Evolutionary conservation across 2,888 invertebrate genomes (phyloP), one percentile per base, ranked within the genome.

Genomic region (Coenonympha glycerion): DNA sequence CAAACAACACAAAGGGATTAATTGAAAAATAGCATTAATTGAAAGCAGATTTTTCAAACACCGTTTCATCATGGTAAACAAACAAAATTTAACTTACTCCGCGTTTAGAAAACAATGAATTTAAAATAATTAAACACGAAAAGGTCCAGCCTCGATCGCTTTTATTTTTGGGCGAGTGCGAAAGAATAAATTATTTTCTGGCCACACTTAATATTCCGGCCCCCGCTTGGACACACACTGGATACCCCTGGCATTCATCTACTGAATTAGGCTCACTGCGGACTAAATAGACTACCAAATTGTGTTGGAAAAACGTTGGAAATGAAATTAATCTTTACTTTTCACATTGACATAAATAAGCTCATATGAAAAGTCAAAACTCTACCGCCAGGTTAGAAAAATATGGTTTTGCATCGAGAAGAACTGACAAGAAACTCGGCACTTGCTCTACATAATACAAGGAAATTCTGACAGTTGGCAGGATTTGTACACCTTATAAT

Each of bases 171-270:
- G 33, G 47, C 13, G 18, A 33, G 46, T 46, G 41, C 19, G 30
- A 49, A 11, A 16, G 34, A 36, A 54, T 48, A 40, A 36, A 47
- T 48, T 44, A 41, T 51, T 37, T 39, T 30, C 47, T 34, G 22
- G 21, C 11, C 28, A 21, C 19, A 45, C 40, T 54, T 54, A 47
- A 47, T 47, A 51, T 51, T 44, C 47, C 44, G 40, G 40, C 51
- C 51, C 51, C 15, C 40, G 44, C 36, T 22, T 48, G 47, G n/a
- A n/a, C 44, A 47, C 40, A 40, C 44, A 40, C 40, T 40, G 40
- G 54, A 40, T 51, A 48, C 44, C 47, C 50, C 54, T 47, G 45
- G 44, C 51, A 51, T 54, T 51, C 44, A 54, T 48, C 33, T 47
- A 47, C 44, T 3, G 33, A n/a, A 13, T 37, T 30, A 47, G 24